Percentiles rank a stretch among this genome's conserved stretches.
Conservation (phyloP, 2,888 invertebrate genomes). For the Drosophila atripex region DNA sequence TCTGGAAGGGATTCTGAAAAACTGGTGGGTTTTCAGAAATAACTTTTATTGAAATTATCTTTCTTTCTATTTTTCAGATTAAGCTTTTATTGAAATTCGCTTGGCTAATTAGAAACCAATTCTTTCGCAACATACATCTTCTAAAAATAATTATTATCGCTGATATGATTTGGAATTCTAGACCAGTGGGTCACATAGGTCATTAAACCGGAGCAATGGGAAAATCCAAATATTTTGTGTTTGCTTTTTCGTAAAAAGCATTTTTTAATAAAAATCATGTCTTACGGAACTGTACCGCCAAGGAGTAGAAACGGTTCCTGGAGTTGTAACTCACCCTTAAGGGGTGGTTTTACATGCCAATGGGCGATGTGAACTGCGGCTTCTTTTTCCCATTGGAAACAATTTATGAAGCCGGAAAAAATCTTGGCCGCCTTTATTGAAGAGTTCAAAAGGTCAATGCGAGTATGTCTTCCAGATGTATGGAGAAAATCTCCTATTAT, state of each 20-base stretch:
- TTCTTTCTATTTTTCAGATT: too few species aligned
- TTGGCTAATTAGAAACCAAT: not conserved
- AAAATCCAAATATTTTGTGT: conserved; percentile 3
- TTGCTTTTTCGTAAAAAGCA: conserved; percentile 8
- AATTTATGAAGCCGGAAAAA: conserved; percentile 37
- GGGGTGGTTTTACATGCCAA: conserved; percentile 35
- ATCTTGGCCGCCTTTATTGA: conserved; percentile 9
- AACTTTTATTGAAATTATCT: too few species aligned
- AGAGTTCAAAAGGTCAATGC: conserved; percentile 56
- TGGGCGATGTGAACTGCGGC: conserved; percentile 1
- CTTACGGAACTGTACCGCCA: conserved; percentile 47
- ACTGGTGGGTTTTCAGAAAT: not conserved
- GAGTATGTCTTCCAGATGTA: conserved; percentile 3
- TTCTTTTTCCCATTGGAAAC: conserved; percentile 25
- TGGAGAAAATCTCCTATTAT: conserved; percentile 15
- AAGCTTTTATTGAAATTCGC: too few species aligned
- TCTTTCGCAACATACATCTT: not conserved
- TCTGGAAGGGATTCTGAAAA: conserved; percentile 18
- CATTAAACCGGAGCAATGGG: not conserved
- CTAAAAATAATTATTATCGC: not conserved
- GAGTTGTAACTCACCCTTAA: conserved; percentile 41
- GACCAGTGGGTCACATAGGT: conserved; percentile 6
- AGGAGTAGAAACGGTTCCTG: conserved; percentile 28
- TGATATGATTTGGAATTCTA: not conserved
- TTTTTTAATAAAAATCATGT: not conserved